Conservation (phyloP, 2,888 invertebrate species). For the Panopea generosa region DNA sequence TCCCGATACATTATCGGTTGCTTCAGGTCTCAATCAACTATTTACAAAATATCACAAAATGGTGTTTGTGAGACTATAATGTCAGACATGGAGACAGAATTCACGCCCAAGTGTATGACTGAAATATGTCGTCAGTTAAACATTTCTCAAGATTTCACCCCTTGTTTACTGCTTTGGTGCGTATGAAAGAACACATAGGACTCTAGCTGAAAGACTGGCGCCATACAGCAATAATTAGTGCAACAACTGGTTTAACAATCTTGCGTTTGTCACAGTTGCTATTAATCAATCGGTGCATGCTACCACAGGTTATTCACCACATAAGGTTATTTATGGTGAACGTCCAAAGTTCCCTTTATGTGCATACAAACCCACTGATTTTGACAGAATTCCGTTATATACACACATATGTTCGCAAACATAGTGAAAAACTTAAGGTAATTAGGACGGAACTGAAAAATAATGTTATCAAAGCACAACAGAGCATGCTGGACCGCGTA, state of each 20-base stretch:
- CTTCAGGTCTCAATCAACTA: conserved; percentile 11
- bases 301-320: conserved; percentile 36
- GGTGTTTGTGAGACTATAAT: conserved; percentile 37
- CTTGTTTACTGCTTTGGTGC: conserved; percentile 11
- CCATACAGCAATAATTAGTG: conserved; percentile 8
- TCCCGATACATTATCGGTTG: conserved; percentile 31
- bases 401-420: conserved; percentile 19
- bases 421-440: conserved; percentile 2
- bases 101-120: background rate
- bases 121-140: conserved; percentile 6
- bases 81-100: conserved; percentile 1
- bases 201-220: conserved; percentile 10
- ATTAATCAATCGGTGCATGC: conserved; percentile 41
- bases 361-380: conserved; percentile 18
- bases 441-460: background rate
- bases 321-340: conserved; percentile 43
- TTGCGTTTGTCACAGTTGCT: conserved; percentile 24
- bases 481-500: conserved; percentile 17
- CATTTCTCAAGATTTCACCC: conserved; percentile 14
- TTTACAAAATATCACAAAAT: conserved; percentile 27
- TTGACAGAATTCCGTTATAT: conserved; percentile 26
- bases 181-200: conserved; percentile 9
- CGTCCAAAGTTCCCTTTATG: conserved; percentile 43
- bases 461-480: background rate
- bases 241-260: conserved; percentile 31